These are phyloP conservation scores for Agrilus planipennis DNA, from an alignment of 1,140 invertebrate species.

Conservation along the genomic window DNA sequence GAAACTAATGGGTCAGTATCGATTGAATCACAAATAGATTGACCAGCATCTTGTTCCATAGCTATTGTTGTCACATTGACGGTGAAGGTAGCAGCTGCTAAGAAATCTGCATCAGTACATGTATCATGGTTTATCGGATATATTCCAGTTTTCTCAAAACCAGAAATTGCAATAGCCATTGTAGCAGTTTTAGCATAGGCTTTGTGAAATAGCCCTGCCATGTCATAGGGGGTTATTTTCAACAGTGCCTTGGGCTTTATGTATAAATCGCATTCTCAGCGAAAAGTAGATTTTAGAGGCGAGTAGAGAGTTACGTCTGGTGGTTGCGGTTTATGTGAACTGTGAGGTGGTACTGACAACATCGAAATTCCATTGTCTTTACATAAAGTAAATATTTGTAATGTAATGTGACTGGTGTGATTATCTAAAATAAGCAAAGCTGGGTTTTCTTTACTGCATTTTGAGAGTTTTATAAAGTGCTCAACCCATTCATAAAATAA, in stretches of 20 bases:
- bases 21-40: too few species aligned
- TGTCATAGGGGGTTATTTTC: constrained; percentile 6
- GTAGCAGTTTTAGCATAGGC: constrained; percentile 5
- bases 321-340: constrained; percentile 24
- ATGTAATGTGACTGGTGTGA: constrained; percentile 14
- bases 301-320: constrained; percentile 19
- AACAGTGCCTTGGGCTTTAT: constrained; percentile 3
- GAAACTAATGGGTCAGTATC: too few species aligned
- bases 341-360: constrained; percentile 27
- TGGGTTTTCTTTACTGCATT: constrained; percentile 12
- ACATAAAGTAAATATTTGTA: constrained; percentile 9
- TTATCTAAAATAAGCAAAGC: constrained; percentile 25
- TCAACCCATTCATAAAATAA: constrained; percentile 16
- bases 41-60: too few species aligned
- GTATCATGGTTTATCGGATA: constrained; percentile 9
- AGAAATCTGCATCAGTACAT: constrained; percentile 14
- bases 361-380: constrained; percentile 18
- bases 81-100: constrained; percentile 4
- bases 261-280: constrained; percentile 12
- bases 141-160: constrained; percentile 16
- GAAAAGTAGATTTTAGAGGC: constrained; percentile 22
- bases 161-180: constrained; percentile 8
- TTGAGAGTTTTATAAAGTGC: constrained; percentile 18
- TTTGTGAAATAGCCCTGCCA: constrained; percentile 4
- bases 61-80: background rate